A percentile compares a stretch with the other conserved stretches of the same genome.
phyloP scores from a whole-genome alignment of 2,888 invertebrate species.

The Apodemia hepburni region DNA sequence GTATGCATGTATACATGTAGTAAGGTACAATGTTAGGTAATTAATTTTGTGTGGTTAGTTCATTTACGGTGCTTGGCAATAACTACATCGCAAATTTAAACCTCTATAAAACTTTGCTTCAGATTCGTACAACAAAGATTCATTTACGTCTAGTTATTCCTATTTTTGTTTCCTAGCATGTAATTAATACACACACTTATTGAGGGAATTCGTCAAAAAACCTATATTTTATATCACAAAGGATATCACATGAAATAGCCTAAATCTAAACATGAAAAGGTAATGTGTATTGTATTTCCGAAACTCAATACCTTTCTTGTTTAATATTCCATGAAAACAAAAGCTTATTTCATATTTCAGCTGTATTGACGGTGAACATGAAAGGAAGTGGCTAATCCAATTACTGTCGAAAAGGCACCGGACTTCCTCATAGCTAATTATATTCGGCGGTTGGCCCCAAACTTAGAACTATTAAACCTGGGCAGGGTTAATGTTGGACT shows the following conservation, averaged over 20 bases:
- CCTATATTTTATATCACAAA: neutral
- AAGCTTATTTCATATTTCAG: neutral
- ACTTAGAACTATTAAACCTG: constrained; percentile 12
- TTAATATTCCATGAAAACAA: constrained; percentile 7
- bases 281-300: neutral
- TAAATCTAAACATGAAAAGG: constrained; percentile 4
- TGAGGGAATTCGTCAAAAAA: neutral
- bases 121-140: neutral
- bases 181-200: neutral
- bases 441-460: constrained; percentile 4
- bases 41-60: too few species aligned
- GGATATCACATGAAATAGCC: neutral
- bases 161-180: neutral
- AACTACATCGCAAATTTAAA: too few species aligned
- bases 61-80: too few species aligned
- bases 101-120: too few species aligned
- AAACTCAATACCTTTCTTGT: constrained; percentile 4
- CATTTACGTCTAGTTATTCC: neutral
- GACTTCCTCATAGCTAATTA: constrained; percentile 25
- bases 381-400: constrained; percentile 34
- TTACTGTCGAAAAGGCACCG: constrained; percentile 36
- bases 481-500: neutral
- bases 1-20: too few species aligned
- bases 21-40: too few species aligned
- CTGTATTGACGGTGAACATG: constrained; percentile 25